phyloP scores from a whole-genome alignment of 2,113 vertebrate genomes.

The Danionella cerebrum region DNA sequence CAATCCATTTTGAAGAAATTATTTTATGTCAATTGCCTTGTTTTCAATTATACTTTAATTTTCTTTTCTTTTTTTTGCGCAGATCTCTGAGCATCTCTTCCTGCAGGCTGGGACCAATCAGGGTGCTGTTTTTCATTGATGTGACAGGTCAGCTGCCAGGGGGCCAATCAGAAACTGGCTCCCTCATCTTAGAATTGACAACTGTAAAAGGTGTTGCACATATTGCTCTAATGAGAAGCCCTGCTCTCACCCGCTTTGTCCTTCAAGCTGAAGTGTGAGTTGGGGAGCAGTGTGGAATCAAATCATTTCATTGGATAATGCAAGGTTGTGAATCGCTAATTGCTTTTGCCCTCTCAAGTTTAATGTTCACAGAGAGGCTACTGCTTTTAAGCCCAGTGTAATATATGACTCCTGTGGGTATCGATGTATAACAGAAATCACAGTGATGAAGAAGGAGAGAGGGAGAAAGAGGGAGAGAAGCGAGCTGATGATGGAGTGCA shows the following conservation, averaged over 20 bases:
- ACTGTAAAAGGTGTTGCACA: conserved; percentile 68
- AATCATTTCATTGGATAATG: conserved; percentile 1
- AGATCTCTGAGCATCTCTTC: conserved; percentile 45
- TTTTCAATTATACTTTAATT: conserved; percentile 37
- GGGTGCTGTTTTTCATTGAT: conserved; percentile 56
- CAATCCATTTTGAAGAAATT: background rate
- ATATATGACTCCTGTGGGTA: background rate
- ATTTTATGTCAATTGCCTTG: conserved; percentile 9
- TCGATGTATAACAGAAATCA: conserved; percentile 6
- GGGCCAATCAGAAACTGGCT: conserved; percentile 51
- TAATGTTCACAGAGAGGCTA: background rate
- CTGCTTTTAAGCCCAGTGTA: background rate
- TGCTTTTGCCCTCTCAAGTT: background rate
- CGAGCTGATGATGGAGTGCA: background rate
- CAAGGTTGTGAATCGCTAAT: background rate
- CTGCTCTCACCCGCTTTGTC: background rate
- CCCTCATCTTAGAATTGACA: conserved; percentile 53
- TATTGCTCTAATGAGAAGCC: conserved; percentile 64
- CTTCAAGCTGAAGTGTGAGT: conserved; percentile 3
- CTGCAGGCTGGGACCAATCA: conserved; percentile 59
- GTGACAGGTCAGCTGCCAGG: conserved; percentile 52
- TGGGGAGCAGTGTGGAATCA: background rate
- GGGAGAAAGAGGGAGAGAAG: no score
- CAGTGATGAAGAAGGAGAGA: background rate
- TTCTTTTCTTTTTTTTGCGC: conserved; percentile 58